Evolutionary conservation across 2,797 vertebrate species (phyloP).

Genomic region (Gobio occitaniae): DNA sequence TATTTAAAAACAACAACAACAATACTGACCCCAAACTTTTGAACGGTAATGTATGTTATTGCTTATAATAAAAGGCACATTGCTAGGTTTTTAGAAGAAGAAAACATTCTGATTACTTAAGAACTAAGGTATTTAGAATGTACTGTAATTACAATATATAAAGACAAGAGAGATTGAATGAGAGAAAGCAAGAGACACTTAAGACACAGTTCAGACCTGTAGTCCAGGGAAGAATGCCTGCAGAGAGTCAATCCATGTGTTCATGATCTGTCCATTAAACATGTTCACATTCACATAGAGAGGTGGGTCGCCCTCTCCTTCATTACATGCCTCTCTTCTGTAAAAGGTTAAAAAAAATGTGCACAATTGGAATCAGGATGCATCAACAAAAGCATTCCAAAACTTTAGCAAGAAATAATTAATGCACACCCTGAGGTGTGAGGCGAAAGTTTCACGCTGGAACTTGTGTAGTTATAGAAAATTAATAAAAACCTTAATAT

Average conservation of each 20-base stretch:
- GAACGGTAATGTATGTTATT: background rate
- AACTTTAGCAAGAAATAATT: background rate
- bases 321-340: conserved; percentile 94
- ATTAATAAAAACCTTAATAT: background rate
- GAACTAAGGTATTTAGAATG: background rate
- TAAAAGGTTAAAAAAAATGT: background rate
- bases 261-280: conserved; percentile 97
- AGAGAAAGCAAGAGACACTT: background rate
- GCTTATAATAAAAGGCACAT: background rate
- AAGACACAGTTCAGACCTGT: conserved; percentile 79
- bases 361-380: conserved; percentile 66
- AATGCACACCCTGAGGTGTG: background rate
- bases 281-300: conserved; percentile 98
- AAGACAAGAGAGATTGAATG: background rate
- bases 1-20: background rate
- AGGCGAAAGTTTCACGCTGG: background rate
- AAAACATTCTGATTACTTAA: background rate
- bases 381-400: background rate
- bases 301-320: conserved; percentile 96
- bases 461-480: background rate
- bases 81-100: background rate
- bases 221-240: conserved; percentile 99
- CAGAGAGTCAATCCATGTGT: conserved; percentile 99
- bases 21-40: background rate
- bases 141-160: background rate